Evolutionary conservation across 2,888 invertebrate species (phyloP), one percentile per base, ranked within the genome.

Genomic region (Drosophila paramelanica): DNA sequence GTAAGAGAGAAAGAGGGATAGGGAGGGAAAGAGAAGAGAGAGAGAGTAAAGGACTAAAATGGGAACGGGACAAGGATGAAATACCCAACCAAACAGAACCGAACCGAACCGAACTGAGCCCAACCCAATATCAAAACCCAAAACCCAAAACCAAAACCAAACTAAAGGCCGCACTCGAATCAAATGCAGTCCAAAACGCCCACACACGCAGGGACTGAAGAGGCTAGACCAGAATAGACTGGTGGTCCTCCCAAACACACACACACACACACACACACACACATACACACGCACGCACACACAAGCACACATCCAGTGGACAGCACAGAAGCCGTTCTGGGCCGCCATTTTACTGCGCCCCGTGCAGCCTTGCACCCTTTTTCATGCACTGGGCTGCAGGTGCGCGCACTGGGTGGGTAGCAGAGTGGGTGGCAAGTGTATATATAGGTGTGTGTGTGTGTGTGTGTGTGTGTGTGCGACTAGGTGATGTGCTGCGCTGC

Each of bases 281-380:
- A 20, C 41, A 33, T 23, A 42, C 33, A 56, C 42, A 25, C 33
- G 45, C n/a, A 60, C 39, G 43, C 23, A 41, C 11, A 11, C 17
- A 46, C 36, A 17, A 17, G 17, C 17, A 46, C 14, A 57, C 20
- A 56, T 31, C 1, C 33, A 56, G 59, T 57, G 65, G 59, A 56
- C 64, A 67, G 60, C 59, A 51, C 36, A 58, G 66, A 33, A 55
- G 73, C 45, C 56, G 57, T 67, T 41, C 65, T 78, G 79, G 61
- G 83, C 79, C 83, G 81, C 83, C 86, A 83, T 86, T 83, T 80
- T 85, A 86, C 72, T 76, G 83, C 83, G 80, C 68, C 78, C 80
- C 73, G 73, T 77, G 77, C 73, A 69, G 62, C 65, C 73, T 64
- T 77, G 77, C 77, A 77, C 74, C 68, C 77, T 67, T 64, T 39